Evolutionary conservation across 37 sponge, comb jelly and placozoan species (phyloP).

Genomic region (Beroe forskalii): DNA sequence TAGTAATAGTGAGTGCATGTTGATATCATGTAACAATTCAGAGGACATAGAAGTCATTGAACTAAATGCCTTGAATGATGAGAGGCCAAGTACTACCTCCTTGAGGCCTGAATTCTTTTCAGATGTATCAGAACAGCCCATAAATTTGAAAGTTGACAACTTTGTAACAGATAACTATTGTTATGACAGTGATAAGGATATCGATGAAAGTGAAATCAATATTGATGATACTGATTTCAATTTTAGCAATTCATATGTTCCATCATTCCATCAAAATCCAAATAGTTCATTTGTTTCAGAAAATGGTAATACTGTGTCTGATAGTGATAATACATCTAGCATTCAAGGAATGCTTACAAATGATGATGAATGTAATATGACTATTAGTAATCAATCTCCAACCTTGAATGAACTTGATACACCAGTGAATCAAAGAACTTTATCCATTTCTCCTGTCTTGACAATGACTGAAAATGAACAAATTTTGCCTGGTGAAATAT

Average conservation of each 20-base stretch:
- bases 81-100: not conserved
- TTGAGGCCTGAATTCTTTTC: not conserved
- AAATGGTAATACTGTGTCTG: not conserved
- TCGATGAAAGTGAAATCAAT: slow-evolving; percentile 36
- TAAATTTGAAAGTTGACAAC: slow-evolving; percentile 34
- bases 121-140: not conserved
- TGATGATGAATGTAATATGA: not conserved
- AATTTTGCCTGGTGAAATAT: slow-evolving; percentile 11
- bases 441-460: not conserved
- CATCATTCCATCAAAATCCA: slow-evolving; percentile 14
- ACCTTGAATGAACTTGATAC: not conserved
- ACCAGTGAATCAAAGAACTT: not conserved
- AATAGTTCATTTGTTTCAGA: not conserved
- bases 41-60: slow-evolving; percentile 60
- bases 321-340: not conserved
- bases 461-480: not conserved
- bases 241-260: not conserved
- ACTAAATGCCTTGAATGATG: not conserved
- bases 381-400: not conserved
- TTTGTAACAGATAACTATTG: not conserved
- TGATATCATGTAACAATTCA: not conserved
- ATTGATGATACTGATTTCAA: not conserved
- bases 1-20: not conserved
- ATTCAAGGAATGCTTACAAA: not conserved
- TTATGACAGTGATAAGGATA: slow-evolving; percentile 62